phyloP scores from a whole-genome alignment of 2,113 vertebrate genomes.

The Xenus cinereus region DNA sequence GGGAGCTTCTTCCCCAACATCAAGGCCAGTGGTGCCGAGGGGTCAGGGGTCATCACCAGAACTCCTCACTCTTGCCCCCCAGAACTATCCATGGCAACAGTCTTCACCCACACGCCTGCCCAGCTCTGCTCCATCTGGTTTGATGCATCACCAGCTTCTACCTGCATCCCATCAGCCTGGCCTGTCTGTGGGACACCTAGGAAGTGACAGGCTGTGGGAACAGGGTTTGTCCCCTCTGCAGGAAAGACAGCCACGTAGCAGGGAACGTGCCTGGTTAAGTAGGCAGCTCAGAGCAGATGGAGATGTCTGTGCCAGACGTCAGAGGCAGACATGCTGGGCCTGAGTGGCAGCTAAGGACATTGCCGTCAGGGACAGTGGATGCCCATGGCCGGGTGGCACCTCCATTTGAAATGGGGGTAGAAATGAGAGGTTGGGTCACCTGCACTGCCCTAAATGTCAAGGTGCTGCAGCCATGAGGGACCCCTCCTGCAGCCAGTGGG shows the following conservation, averaged over 20 bases:
- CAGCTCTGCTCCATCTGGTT: neutral
- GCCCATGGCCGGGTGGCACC: neutral
- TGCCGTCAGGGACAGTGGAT: neutral
- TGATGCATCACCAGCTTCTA: neutral
- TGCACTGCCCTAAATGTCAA: too few species aligned
- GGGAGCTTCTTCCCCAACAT: neutral
- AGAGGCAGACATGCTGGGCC: neutral
- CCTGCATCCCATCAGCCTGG: neutral
- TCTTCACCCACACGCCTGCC: fast-evolving
- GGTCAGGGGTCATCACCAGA: neutral
- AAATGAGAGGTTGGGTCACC: neutral
- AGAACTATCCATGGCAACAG: fast-evolving
- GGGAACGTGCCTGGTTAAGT: fast-evolving
- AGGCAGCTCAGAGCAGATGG: neutral
- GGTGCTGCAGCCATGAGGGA: neutral
- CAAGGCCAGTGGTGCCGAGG: fast-evolving
- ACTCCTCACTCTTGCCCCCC: neutral
- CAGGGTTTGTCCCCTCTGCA: fast-evolving
- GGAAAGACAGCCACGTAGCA: fast-evolving
- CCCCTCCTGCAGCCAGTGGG: neutral
- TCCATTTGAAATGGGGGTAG: neutral
- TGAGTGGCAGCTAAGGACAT: neutral
- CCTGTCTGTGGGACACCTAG: fast-evolving
- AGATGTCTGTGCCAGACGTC: neutral
- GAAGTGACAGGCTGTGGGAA: neutral